Evolutionary conservation across 2,113 vertebrate genomes (phyloP).

Genomic region (Sphyrna mokarran): DNA sequence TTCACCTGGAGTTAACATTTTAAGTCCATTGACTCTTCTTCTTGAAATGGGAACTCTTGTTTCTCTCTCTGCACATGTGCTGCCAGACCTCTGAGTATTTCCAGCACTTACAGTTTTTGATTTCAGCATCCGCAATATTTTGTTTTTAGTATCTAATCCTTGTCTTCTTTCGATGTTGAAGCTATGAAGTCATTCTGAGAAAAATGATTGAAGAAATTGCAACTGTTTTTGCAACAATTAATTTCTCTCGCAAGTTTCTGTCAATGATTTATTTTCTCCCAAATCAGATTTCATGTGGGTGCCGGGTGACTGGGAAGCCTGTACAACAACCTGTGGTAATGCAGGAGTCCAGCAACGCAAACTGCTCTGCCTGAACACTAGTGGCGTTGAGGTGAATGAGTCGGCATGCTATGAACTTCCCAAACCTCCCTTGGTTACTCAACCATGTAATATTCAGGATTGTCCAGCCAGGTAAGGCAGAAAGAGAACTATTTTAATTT

Average conservation of each 20-base stretch:
- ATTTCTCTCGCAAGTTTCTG: background rate
- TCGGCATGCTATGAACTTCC: constrained; percentile 57
- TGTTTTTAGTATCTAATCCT: no score
- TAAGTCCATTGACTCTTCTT: no score
- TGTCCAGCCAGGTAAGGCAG: constrained; percentile 70
- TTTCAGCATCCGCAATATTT: no score
- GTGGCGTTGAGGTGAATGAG: constrained; percentile 52
- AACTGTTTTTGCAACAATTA: background rate
- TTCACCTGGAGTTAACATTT: no score
- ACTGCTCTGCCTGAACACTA: constrained; percentile 51
- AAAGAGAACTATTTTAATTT: background rate
- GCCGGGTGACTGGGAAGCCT: constrained; percentile 64
- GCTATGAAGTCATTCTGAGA: background rate
- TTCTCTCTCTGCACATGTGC: no score
- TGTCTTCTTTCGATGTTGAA: background rate
- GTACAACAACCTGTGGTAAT: constrained; percentile 73
- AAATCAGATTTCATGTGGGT: constrained; percentile 65
- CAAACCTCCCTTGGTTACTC: constrained; percentile 52
- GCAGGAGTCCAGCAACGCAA: constrained; percentile 57
- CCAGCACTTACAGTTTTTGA: no score
- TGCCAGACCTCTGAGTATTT: no score
- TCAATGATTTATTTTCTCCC: constrained; percentile 34
- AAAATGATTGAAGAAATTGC: background rate
- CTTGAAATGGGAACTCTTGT: no score
- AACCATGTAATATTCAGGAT: constrained; percentile 63